Evolutionary conservation across 1,140 invertebrate species (phyloP).

Genomic region (Yoshiicerus persimilis): DNA sequence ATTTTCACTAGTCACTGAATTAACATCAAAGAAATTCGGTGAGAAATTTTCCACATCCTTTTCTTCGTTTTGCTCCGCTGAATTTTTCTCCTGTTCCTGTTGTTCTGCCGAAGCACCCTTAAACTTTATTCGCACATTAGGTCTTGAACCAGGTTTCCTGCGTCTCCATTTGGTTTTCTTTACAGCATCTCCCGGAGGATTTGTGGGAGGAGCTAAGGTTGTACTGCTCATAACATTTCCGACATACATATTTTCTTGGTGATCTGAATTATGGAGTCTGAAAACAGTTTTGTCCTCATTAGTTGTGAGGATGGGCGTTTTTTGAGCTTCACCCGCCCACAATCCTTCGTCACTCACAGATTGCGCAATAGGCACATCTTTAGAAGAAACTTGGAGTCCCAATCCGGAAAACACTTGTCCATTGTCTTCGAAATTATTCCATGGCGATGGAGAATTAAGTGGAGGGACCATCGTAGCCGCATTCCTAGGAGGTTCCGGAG

Average conservation of each 20-base stretch:
- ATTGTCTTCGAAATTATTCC: neutral
- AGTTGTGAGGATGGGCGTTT: neutral
- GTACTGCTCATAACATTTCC: neutral
- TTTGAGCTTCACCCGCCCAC: neutral
- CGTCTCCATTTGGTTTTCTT: neutral
- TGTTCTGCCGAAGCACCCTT: neutral
- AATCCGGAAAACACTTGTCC: neutral
- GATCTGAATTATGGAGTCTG: neutral
- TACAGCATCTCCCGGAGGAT: neutral
- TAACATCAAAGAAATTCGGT: neutral
- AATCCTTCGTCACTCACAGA: neutral
- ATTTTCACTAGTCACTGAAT: neutral
- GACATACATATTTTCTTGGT: neutral
- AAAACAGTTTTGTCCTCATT: neutral
- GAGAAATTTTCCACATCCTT: neutral
- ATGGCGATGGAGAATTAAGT: neutral
- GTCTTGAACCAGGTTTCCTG: neutral
- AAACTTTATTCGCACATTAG: constrained; percentile 1
- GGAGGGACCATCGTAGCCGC: neutral
- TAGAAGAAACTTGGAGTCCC: neutral
- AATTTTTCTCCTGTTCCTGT: neutral
- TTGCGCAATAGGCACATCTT: neutral
- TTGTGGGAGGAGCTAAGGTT: neutral
- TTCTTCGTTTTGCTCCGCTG: neutral
- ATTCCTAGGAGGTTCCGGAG: neutral